A percentile compares a stretch with the other conserved stretches of the same genome.
phyloP scores from a whole-genome alignment of 2,888 invertebrate species.

The Lathronympha strigana region DNA sequence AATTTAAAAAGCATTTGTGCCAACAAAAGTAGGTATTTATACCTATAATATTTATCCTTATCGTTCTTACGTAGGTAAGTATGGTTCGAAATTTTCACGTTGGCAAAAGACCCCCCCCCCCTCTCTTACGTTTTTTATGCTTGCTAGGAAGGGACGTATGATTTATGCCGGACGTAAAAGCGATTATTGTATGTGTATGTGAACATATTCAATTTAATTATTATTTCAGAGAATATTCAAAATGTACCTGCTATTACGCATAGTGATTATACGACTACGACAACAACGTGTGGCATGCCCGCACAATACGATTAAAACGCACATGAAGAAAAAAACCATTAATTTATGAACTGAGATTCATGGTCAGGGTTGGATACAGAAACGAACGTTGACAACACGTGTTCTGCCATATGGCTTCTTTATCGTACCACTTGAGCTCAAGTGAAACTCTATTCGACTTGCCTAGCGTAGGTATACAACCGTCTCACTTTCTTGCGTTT shows the following conservation, averaged over 20 bases:
- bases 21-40: too few relatives aligned
- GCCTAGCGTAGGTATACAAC: slow-evolving; percentile 36
- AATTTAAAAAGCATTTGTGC: too few relatives aligned
- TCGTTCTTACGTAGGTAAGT: too few relatives aligned
- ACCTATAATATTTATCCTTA: too few relatives aligned
- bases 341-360: slow-evolving; percentile 52
- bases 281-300: too few relatives aligned
- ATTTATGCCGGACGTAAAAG: neutral
- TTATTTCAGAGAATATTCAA: too few relatives aligned
- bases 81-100: too few relatives aligned
- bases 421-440: slow-evolving; percentile 65
- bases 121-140: neutral
- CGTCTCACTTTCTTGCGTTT: slow-evolving; percentile 17
- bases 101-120: too few relatives aligned
- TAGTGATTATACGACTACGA: too few relatives aligned
- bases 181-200: neutral
- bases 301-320: too few relatives aligned
- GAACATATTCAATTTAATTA: too few relatives aligned
- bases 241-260: too few relatives aligned
- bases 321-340: neutral
- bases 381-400: slow-evolving; percentile 60
- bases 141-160: neutral
- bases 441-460: slow-evolving; percentile 54
- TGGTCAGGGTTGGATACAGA: slow-evolving; percentile 62
- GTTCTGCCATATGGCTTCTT: slow-evolving; percentile 70